These are phyloP conservation scores for Hydrochoerus hydrochaeris DNA, from an alignment of 2,113 vertebrate species.

Conservation along the genomic window DNA sequence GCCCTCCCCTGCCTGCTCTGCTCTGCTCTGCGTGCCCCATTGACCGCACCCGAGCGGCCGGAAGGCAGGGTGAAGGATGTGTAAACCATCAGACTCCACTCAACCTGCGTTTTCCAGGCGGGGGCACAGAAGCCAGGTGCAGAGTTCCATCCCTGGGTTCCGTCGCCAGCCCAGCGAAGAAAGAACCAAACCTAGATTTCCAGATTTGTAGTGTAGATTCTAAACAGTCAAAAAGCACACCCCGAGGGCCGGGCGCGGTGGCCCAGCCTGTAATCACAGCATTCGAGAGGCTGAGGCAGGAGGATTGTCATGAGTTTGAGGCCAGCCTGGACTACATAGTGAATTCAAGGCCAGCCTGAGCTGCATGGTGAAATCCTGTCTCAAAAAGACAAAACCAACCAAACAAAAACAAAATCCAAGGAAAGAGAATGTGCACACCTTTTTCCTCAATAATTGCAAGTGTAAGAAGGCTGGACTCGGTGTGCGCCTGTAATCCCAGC, in stretches of 20 bases:
- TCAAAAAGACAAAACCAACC: neutral
- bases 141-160: neutral
- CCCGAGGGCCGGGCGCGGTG: neutral
- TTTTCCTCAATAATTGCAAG: neutral
- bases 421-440: neutral
- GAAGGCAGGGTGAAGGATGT: neutral
- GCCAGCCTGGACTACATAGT: neutral
- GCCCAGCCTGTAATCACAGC: neutral
- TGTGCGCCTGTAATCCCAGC: neutral
- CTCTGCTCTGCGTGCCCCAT: neutral
- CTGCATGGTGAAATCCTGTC: neutral
- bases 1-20: neutral
- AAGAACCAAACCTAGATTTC: neutral
- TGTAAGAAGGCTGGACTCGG: neutral
- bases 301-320: neutral
- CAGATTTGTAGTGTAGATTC: neutral
- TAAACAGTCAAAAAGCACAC: neutral
- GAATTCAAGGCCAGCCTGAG: neutral
- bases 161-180: neutral
- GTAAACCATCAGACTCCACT: neutral
- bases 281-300: neutral
- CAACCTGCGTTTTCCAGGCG: neutral
- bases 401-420: neutral
- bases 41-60: neutral
- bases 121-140: neutral